These are phyloP conservation scores for Hipposideros larvatus DNA, from an alignment of 2,797 vertebrate genomes.

Conservation along the genomic window DNA sequence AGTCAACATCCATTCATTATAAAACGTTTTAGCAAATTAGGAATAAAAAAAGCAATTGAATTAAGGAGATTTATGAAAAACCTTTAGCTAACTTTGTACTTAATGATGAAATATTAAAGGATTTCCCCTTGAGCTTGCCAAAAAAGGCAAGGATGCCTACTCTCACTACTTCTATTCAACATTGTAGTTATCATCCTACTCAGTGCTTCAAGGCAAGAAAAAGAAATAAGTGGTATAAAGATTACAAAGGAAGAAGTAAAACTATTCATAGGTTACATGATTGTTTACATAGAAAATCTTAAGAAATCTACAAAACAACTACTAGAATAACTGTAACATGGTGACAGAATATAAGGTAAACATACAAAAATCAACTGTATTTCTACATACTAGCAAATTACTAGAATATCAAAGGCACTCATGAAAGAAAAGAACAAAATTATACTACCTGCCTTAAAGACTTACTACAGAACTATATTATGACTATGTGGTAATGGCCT, in stretches of 20 bases:
- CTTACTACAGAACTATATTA: neutral
- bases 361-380: neutral
- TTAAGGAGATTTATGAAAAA: neutral
- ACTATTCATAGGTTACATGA: neutral
- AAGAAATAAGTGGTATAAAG: neutral
- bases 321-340: neutral
- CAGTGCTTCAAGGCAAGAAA: neutral
- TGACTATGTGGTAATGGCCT: neutral
- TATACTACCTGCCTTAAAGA: neutral
- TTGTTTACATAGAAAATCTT: neutral
- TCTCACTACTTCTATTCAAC: neutral
- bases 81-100: neutral
- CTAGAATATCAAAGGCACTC: neutral
- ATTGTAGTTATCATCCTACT: neutral
- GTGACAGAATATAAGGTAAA: neutral
- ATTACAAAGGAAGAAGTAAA: neutral
- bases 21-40: neutral
- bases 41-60: neutral
- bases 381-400: neutral
- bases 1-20: neutral
- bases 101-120: neutral
- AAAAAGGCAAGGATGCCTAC: neutral
- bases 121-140: neutral
- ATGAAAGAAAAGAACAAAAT: neutral
- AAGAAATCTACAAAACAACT: constrained; percentile 35